phyloP scores from a whole-genome alignment of 2,888 invertebrate species.

The Cephus rjabovi region DNA sequence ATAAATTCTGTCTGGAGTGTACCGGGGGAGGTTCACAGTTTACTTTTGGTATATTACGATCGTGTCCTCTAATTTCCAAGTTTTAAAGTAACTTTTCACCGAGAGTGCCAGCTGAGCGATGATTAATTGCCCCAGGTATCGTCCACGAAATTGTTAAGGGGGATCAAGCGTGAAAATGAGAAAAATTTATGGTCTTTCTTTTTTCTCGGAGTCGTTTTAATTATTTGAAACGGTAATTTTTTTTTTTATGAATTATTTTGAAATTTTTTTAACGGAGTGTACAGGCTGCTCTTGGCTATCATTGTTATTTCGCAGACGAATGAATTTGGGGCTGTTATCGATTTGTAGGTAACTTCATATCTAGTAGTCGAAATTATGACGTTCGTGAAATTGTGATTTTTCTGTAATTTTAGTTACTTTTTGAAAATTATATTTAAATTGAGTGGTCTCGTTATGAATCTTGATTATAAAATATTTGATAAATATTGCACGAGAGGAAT shows the following conservation, averaged over 20 bases:
- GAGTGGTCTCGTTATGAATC: too few species aligned
- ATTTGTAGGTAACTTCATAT: too few species aligned
- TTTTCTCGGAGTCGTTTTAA: background rate
- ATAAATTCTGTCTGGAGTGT: background rate
- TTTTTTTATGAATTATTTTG: background rate
- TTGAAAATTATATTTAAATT: too few species aligned
- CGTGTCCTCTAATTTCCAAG: background rate
- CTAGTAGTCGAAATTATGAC: too few species aligned
- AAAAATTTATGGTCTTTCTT: background rate
- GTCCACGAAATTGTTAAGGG: background rate
- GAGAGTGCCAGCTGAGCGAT: background rate
- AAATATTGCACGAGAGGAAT: too few species aligned
- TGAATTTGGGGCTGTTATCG: too few species aligned
- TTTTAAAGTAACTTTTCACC: background rate
- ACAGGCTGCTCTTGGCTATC: background rate
- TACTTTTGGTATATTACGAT: background rate
- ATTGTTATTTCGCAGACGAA: too few species aligned
- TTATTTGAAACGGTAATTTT: background rate
- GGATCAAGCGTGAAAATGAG: background rate
- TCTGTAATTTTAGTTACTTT: too few species aligned
- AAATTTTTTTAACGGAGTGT: background rate
- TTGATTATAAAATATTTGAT: too few species aligned
- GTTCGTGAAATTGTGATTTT: too few species aligned
- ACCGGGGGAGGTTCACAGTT: background rate
- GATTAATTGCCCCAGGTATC: background rate